These are phyloP conservation scores for Ptychodera flava DNA, from an alignment of 35 echinoderm and acorn worm genomes.

Conservation along the genomic window DNA sequence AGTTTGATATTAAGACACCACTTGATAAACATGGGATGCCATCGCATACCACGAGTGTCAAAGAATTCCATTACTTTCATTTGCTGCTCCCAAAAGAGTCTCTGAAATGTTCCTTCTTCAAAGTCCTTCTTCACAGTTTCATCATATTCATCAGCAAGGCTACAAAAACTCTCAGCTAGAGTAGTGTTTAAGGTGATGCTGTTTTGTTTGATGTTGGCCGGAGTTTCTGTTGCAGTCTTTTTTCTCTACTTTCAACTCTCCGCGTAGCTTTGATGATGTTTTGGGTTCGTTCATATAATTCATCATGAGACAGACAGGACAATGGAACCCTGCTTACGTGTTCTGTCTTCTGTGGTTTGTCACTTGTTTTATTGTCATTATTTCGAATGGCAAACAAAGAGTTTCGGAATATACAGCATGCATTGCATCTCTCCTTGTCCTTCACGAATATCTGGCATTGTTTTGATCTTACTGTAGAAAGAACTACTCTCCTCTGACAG, in stretches of 20 bases:
- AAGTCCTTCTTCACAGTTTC: not conserved
- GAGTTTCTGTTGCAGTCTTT: not conserved
- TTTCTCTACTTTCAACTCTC: not conserved
- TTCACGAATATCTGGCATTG: not conserved
- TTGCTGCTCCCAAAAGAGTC: conserved; percentile 27
- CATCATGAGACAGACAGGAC: not conserved
- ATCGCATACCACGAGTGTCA: conserved; percentile 17
- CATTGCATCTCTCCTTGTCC: not conserved
- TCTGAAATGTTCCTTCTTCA: conserved; percentile 11
- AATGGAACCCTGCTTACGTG: not conserved
- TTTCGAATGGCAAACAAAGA: not conserved
- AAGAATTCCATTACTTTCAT: conserved; percentile 8
- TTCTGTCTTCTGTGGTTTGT: not conserved
- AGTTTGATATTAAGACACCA: conserved; percentile 6
- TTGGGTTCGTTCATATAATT: not conserved
- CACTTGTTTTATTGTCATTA: not conserved
- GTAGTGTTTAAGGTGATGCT: not conserved
- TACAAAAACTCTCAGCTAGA: not conserved
- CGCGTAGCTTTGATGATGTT: not conserved
- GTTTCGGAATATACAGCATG: not conserved
- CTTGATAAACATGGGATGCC: conserved; percentile 25
- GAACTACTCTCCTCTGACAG: no score
- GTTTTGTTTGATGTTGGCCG: not conserved
- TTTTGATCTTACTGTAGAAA: not conserved
- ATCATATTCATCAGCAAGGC: not conserved